A percentile compares a stretch with the other conserved stretches of the same genome.
These are phyloP conservation scores for Heterochromis multidens DNA, from an alignment of 2,113 vertebrate genomes.

Conservation along the genomic window DNA sequence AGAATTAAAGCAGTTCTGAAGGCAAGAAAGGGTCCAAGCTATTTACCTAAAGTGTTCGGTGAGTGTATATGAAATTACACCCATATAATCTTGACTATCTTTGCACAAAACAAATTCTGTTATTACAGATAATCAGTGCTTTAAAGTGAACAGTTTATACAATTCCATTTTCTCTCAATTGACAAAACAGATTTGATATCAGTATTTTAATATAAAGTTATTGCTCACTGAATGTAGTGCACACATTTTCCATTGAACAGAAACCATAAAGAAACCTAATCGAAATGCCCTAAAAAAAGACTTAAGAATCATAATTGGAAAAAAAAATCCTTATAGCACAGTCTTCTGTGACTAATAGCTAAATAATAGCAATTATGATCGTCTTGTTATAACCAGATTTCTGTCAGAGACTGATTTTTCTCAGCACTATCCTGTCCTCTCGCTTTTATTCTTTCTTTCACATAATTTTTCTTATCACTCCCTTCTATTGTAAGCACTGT, in stretches of 20 bases:
- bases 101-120: background rate
- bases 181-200: background rate
- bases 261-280: background rate
- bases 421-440: conserved; percentile 17
- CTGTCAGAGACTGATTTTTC: conserved; percentile 50
- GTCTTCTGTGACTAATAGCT: conserved; percentile 27
- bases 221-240: background rate
- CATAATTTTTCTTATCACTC: conserved; percentile 63
- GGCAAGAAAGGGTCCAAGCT: background rate
- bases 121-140: background rate
- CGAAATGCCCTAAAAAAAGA: background rate
- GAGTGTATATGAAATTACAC: background rate
- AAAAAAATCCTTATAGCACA: background rate
- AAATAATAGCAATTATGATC: conserved; percentile 45
- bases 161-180: background rate
- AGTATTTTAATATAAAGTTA: background rate
- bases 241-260: background rate
- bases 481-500: conserved; percentile 61
- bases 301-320: background rate
- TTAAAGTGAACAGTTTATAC: background rate
- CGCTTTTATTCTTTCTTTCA: conserved; percentile 61
- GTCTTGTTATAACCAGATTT: conserved; percentile 2
- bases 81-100: background rate
- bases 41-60: background rate
- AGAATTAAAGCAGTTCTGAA: background rate